phyloP scores from a whole-genome alignment of 2,888 invertebrate genomes.

The Hirtodrosophila alboralis region DNA sequence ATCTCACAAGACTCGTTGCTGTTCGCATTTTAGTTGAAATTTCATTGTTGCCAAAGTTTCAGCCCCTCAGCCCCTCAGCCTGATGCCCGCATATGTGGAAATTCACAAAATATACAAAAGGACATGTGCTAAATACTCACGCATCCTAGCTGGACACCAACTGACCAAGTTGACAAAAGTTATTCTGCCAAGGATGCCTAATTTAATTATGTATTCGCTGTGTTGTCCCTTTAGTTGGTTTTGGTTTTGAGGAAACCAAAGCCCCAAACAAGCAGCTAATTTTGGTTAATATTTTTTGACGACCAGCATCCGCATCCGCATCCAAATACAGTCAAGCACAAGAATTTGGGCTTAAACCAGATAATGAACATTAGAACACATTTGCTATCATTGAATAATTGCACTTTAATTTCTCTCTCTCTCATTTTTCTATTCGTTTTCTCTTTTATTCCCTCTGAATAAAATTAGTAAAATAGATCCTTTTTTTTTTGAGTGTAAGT shows the following conservation, averaged over 20 bases:
- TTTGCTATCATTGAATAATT: slow-evolving; percentile 10
- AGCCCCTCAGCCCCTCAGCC: neutral
- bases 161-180: no score
- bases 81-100: no score
- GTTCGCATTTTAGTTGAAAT: slow-evolving; percentile 10
- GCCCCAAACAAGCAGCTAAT: no score
- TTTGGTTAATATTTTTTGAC: slow-evolving; percentile 12
- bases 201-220: slow-evolving; percentile 25
- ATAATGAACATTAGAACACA: slow-evolving; percentile 2
- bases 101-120: no score
- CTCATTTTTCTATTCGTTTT: neutral
- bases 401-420: slow-evolving; percentile 10
- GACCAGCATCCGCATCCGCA: no score
- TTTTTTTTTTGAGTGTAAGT: neutral
- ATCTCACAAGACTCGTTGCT: neutral
- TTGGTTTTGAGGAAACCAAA: no score
- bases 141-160: no score
- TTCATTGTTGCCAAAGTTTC: slow-evolving; percentile 13
- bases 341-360: slow-evolving; percentile 2
- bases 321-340: slow-evolving; percentile 27
- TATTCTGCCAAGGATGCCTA: neutral
- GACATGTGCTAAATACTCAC: neutral
- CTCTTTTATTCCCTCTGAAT: slow-evolving; percentile 9
- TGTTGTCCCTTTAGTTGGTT: neutral
- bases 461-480: neutral